Evolutionary conservation across 2,113 vertebrate genomes (phyloP).

Genomic region (Entelurus aequoreus): DNA sequence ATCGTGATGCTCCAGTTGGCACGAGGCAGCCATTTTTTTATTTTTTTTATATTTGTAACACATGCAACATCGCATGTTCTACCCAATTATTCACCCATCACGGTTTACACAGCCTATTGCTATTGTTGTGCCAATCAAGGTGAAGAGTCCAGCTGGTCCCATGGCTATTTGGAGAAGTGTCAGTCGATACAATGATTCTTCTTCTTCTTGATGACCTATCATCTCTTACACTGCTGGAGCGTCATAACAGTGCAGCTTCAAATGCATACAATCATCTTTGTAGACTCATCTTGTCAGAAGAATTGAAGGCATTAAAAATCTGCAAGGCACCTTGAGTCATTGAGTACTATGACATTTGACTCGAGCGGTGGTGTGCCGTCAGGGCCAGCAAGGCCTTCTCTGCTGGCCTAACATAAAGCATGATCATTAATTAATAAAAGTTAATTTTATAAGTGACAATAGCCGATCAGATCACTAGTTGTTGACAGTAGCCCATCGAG

Average conservation of each 20-base stretch:
- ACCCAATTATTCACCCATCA: neutral
- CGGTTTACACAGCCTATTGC: neutral
- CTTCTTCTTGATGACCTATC: neutral
- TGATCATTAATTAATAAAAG: no score
- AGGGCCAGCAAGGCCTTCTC: no score
- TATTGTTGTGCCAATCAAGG: neutral
- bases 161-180: slow-evolving; percentile 7
- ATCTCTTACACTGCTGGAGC: neutral
- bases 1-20: neutral
- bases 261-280: neutral
- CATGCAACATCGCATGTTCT: neutral
- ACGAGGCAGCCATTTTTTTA: neutral
- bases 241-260: neutral
- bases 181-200: slow-evolving; percentile 7
- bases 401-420: no score
- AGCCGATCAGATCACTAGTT: no score
- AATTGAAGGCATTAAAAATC: neutral
- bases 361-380: no score
- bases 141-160: slow-evolving; percentile 2
- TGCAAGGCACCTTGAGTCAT: no score
- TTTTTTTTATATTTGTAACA: neutral
- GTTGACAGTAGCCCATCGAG: no score
- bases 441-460: no score
- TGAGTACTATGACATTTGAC: no score
- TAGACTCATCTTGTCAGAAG: neutral